Evolutionary conservation across 2,797 vertebrate species (phyloP).

Genomic region (Prionace glauca): DNA sequence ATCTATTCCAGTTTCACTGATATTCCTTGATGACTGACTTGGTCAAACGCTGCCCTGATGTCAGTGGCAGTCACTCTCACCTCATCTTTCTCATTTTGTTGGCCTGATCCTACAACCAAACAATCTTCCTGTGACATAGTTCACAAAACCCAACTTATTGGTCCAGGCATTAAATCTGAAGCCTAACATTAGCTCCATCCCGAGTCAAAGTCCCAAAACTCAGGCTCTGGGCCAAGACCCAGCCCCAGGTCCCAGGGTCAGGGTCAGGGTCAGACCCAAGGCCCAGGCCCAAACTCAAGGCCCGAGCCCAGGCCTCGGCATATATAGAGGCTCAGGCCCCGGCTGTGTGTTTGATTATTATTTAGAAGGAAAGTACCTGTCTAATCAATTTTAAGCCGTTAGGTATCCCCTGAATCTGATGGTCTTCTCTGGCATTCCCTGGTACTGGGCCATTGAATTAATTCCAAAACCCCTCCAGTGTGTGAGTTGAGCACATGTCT

Average conservation of each 20-base stretch:
- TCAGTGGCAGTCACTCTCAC: no score
- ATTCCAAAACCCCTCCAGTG: no score
- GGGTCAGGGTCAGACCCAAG: not conserved
- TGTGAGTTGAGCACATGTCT: not conserved
- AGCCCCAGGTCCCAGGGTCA: not conserved
- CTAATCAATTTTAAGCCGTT: not conserved
- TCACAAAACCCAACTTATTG: not conserved
- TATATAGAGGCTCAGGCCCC: not conserved
- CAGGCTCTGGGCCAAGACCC: no score
- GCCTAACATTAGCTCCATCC: no score
- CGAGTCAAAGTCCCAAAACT: no score
- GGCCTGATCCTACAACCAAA: not conserved
- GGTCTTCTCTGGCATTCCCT: not conserved
- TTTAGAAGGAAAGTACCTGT: not conserved
- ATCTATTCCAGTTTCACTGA: no score
- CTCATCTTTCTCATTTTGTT: not conserved
- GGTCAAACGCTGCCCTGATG: no score
- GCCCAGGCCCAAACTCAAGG: not conserved
- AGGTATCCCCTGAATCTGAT: no score
- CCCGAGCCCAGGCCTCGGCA: not conserved
- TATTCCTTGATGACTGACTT: no score
- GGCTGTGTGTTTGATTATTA: not conserved
- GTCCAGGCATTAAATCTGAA: not conserved
- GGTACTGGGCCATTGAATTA: not conserved
- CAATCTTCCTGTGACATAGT: not conserved